phyloP scores from a whole-genome alignment of 2,797 vertebrate genomes.

The Choloepus didactylus region DNA sequence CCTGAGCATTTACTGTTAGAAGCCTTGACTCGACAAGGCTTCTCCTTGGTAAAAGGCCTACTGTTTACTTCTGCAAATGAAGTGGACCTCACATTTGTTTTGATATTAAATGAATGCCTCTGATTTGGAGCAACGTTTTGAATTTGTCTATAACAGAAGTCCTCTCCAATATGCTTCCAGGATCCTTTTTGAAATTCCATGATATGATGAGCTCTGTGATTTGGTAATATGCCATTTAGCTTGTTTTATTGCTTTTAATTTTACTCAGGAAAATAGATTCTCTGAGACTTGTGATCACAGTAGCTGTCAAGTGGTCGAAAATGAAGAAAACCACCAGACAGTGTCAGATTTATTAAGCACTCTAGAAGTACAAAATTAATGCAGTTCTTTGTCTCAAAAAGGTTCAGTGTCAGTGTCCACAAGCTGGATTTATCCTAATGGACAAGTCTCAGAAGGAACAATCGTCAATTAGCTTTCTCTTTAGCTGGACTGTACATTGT shows the following conservation, averaged over 20 bases:
- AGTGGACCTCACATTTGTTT: conserved; percentile 78
- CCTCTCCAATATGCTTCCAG: neutral
- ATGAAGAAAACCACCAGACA: conserved; percentile 90
- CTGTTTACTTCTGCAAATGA: conserved; percentile 71
- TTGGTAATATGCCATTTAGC: conserved; percentile 88
- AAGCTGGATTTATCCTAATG: conserved; percentile 88
- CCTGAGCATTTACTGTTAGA: conserved; percentile 64
- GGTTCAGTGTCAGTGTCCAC: conserved; percentile 84
- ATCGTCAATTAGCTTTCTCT: conserved; percentile 87
- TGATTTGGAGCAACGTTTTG: neutral
- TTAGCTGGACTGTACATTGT: conserved; percentile 82
- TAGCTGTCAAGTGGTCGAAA: conserved; percentile 88
- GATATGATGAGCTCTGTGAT: conserved; percentile 81
- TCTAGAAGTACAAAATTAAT: conserved; percentile 88
- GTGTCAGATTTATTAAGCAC: conserved; percentile 90
- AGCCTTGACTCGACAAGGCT: conserved; percentile 47
- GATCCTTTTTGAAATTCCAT: conserved; percentile 70
- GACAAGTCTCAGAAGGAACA: conserved; percentile 84
- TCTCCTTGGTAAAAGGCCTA: conserved; percentile 52
- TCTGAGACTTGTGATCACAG: conserved; percentile 88
- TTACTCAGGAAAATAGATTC: conserved; percentile 87
- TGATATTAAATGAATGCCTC: conserved; percentile 74
- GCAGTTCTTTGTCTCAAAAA: conserved; percentile 87
- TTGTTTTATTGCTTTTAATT: conserved; percentile 88
- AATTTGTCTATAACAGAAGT: conserved; percentile 6